Conservation (phyloP, 2,888 invertebrate species). For the Colletes collaris region DNA sequence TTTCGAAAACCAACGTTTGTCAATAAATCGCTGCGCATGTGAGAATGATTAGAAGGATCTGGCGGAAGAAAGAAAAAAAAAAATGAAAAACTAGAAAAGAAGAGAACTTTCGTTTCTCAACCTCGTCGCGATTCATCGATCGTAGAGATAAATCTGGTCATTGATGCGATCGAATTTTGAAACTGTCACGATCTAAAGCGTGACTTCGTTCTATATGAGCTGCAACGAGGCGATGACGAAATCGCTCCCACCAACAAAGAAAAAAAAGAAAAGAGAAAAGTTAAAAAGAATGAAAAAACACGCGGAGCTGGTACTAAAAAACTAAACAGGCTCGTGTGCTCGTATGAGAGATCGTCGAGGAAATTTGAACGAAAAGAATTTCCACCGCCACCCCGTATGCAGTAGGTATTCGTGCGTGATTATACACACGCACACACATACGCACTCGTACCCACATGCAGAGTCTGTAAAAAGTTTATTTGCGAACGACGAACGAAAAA, state of each 20-base stretch:
- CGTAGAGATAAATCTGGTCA: neutral
- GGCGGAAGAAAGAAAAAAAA: conserved; percentile 33
- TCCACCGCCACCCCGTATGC: conserved; percentile 32
- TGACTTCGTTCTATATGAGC: conserved; percentile 20
- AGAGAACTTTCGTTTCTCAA: conserved; percentile 52
- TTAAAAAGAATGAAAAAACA: conserved; percentile 26
- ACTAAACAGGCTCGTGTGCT: conserved; percentile 33
- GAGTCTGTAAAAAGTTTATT: too few species aligned
- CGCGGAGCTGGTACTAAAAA: conserved; percentile 36
- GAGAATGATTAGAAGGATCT: conserved; percentile 58
- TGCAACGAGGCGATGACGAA: conserved; percentile 60
- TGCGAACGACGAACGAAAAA: too few species aligned
- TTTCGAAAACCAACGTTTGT: conserved; percentile 36
- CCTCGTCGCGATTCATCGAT: conserved; percentile 57
- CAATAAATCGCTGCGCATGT: conserved; percentile 48
- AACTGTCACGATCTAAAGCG: neutral
- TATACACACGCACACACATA: conserved; percentile 43
- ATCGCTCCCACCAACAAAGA: conserved; percentile 44
- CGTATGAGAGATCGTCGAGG: conserved; percentile 2
- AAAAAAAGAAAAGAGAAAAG: conserved; percentile 28
- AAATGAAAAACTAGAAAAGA: neutral
- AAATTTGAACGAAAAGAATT: conserved; percentile 1
- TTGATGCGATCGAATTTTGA: neutral
- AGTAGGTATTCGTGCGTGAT: conserved; percentile 38
- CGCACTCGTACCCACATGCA: conserved; percentile 37